Evolutionary conservation across 2,113 vertebrate species (phyloP).

Genomic region (Ovis aries): DNA sequence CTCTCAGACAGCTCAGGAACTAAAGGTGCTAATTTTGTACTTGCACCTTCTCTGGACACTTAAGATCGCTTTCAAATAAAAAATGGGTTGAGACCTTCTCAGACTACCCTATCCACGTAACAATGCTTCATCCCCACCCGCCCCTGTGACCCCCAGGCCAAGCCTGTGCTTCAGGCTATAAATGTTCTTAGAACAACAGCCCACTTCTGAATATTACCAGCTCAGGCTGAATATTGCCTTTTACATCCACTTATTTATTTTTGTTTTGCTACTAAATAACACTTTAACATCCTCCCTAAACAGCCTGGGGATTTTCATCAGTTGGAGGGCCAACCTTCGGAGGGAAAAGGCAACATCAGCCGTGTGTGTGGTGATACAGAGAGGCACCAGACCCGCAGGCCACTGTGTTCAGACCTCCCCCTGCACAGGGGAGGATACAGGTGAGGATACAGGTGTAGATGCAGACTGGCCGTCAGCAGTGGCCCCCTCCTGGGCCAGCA

Average conservation of each 20-base stretch:
- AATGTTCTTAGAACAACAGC: background rate
- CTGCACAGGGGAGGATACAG: background rate
- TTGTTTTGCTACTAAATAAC: background rate
- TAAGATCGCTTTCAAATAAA: background rate
- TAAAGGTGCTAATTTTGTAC: background rate
- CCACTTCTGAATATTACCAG: background rate
- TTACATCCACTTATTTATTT: background rate
- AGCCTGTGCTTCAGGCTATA: fast-evolving
- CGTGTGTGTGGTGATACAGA: fast-evolving
- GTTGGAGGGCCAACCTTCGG: background rate
- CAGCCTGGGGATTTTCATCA: background rate
- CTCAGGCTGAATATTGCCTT: background rate
- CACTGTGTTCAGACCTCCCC: background rate
- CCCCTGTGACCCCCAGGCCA: background rate
- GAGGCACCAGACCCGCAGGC: fast-evolving
- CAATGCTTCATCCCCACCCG: fast-evolving
- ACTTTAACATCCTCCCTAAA: background rate
- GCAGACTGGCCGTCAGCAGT: background rate
- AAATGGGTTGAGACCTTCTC: background rate
- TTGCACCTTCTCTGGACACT: background rate
- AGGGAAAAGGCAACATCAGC: background rate
- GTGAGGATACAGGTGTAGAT: background rate
- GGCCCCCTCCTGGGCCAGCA: fast-evolving
- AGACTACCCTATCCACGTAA: background rate
- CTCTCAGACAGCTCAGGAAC: background rate